Conservation (phyloP, 2,113 vertebrate species). For the Nothoprocta perdicaria region DNA sequence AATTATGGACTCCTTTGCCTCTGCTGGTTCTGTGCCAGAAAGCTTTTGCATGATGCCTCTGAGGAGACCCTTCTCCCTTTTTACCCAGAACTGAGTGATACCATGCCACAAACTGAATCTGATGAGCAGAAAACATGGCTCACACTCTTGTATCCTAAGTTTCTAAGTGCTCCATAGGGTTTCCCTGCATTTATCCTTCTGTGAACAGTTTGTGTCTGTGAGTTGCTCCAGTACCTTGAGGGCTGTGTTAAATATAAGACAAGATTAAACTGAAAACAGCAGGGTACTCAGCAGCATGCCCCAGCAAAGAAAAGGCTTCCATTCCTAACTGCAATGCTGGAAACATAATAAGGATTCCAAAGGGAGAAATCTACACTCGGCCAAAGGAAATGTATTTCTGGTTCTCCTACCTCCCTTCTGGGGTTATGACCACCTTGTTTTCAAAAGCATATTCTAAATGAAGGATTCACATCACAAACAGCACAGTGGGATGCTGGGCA, state of each 20-base stretch:
- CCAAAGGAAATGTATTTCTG: not conserved
- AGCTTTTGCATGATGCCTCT: not conserved
- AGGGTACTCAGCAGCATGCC: not conserved
- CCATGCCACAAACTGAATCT: not conserved
- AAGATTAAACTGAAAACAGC: not conserved
- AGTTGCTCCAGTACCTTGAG: not conserved
- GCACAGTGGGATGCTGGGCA: not conserved
- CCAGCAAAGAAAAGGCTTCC: not conserved
- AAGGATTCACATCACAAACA: not conserved
- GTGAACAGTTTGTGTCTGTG: not conserved
- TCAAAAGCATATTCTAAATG: not conserved
- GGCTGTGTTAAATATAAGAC: not conserved
- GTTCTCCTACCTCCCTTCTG: not conserved
- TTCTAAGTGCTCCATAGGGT: not conserved
- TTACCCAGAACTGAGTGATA: not conserved
- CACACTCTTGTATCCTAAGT: not conserved
- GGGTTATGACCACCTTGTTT: not conserved
- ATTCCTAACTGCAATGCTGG: not conserved
- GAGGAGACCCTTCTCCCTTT: not conserved
- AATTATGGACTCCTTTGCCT: not conserved
- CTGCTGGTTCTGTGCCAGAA: fast-evolving
- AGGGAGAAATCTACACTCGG: fast-evolving
- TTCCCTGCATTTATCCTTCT: not conserved
- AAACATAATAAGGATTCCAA: not conserved
- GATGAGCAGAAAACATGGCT: not conserved